Evolutionary conservation across 2,797 vertebrate genomes (phyloP).

Genomic region (Fringilla coelebs): DNA sequence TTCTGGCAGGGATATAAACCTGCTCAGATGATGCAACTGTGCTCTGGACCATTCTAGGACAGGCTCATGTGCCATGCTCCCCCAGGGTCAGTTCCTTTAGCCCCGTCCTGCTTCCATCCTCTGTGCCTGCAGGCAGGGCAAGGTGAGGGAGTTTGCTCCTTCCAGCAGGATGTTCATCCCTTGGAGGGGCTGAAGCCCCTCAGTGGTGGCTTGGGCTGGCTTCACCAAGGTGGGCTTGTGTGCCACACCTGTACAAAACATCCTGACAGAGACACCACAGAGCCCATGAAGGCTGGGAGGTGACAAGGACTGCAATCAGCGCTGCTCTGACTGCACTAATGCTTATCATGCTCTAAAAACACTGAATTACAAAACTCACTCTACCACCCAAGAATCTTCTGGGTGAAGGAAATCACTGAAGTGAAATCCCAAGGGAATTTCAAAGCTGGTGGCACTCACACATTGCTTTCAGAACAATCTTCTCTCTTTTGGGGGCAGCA

Average conservation of each 20-base stretch:
- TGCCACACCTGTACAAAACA: neutral
- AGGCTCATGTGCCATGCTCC: accelerated
- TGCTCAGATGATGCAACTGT: neutral
- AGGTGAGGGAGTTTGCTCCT: neutral
- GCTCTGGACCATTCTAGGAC: neutral
- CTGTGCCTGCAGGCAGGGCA: neutral
- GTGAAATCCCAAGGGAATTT: neutral
- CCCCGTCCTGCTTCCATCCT: accelerated
- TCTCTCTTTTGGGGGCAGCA: neutral
- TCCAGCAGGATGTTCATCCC: neutral
- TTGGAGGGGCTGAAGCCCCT: neutral
- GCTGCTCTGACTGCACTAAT: neutral
- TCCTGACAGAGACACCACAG: neutral
- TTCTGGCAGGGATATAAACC: neutral
- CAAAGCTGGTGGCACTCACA: neutral
- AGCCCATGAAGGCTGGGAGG: neutral
- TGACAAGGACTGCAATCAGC: neutral
- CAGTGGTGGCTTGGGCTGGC: neutral
- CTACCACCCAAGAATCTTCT: neutral
- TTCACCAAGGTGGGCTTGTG: neutral
- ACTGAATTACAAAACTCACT: neutral
- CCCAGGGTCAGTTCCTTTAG: neutral
- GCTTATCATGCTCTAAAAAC: neutral
- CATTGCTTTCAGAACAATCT: accelerated
- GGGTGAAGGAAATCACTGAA: neutral